These are phyloP conservation scores for Mercenaria mercenaria DNA, from an alignment of 1,140 invertebrate species.

Conservation along the genomic window DNA sequence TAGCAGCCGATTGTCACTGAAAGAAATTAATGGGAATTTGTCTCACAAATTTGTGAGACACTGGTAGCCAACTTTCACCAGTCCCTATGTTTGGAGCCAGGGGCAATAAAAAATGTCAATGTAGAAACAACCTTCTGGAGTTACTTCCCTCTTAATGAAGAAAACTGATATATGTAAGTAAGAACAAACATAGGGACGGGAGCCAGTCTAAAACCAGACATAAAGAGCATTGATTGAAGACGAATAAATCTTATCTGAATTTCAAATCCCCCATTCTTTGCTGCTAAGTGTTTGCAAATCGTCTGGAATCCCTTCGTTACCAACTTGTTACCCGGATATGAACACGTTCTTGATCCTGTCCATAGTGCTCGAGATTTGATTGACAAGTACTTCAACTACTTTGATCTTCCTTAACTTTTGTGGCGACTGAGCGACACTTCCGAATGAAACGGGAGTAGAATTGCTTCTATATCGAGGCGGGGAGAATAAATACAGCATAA, in stretches of 20 bases:
- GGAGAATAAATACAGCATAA: constrained; percentile 52
- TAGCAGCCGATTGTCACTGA: too few relatives aligned
- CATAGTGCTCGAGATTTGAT: constrained; percentile 41
- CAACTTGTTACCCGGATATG: constrained; percentile 16
- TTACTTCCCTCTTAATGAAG: too few relatives aligned
- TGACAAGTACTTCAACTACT: constrained; percentile 46
- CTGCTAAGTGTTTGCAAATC: constrained; percentile 44
- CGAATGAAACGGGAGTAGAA: background rate
- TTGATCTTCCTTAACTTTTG: constrained; percentile 39
- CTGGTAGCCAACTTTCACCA: too few relatives aligned
- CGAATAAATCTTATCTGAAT: constrained; percentile 33
- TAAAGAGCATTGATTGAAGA: background rate
- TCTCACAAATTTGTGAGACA: too few relatives aligned
- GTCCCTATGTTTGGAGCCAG: too few relatives aligned
- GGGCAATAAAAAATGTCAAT: too few relatives aligned
- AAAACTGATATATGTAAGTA: too few relatives aligned
- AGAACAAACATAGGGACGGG: too few relatives aligned
- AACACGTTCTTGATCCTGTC: constrained; percentile 4
- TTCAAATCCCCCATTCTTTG: background rate
- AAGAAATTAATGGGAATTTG: too few relatives aligned
- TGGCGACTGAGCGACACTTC: constrained; percentile 46
- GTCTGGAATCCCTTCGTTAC: constrained; percentile 20
- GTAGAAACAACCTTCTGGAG: too few relatives aligned
- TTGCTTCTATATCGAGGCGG: constrained; percentile 41
- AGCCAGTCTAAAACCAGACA: too few relatives aligned